A percentile compares a stretch with the other conserved stretches of the same genome.
These are phyloP conservation scores for Planiliza haematocheilus DNA, from an alignment of 2,113 vertebrate genomes.

Conservation along the genomic window DNA sequence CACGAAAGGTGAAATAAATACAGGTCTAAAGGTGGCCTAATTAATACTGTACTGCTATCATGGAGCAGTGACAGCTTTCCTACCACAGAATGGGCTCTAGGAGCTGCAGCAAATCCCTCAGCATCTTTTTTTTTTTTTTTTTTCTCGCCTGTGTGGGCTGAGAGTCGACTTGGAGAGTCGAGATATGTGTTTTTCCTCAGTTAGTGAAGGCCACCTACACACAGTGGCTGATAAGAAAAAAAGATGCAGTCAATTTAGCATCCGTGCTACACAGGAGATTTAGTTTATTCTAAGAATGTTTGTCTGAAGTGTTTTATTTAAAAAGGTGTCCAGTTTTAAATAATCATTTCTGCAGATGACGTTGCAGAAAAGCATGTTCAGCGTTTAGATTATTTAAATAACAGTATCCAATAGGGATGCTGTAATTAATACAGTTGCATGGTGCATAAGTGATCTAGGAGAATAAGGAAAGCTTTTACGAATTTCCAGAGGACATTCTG, in stretches of 20 bases:
- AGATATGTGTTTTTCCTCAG: conserved; percentile 23
- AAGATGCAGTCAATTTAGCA: background rate
- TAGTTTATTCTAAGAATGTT: background rate
- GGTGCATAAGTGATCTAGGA: no score
- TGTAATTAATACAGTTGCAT: no score
- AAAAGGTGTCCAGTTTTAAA: no score
- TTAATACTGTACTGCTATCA: conserved; percentile 38
- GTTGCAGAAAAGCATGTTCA: no score
- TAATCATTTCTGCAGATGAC: no score
- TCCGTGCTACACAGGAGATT: background rate
- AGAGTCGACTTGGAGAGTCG: conserved; percentile 7
- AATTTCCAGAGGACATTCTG: no score
- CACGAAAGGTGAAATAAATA: conserved; percentile 48
- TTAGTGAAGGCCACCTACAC: conserved; percentile 37
- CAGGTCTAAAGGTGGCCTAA: conserved; percentile 35
- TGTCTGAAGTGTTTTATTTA: no score
- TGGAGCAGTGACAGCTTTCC: conserved; percentile 38
- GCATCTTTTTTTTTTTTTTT: conserved; percentile 10
- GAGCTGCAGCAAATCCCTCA: conserved; percentile 39
- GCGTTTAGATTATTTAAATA: no score
- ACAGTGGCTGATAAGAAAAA: background rate
- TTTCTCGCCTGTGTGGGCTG: background rate
- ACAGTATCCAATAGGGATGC: no score
- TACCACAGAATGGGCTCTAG: conserved; percentile 42
- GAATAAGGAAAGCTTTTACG: no score